These are phyloP conservation scores for Epinephelus fuscoguttatus DNA, from an alignment of 2,113 vertebrate genomes.

Conservation along the genomic window DNA sequence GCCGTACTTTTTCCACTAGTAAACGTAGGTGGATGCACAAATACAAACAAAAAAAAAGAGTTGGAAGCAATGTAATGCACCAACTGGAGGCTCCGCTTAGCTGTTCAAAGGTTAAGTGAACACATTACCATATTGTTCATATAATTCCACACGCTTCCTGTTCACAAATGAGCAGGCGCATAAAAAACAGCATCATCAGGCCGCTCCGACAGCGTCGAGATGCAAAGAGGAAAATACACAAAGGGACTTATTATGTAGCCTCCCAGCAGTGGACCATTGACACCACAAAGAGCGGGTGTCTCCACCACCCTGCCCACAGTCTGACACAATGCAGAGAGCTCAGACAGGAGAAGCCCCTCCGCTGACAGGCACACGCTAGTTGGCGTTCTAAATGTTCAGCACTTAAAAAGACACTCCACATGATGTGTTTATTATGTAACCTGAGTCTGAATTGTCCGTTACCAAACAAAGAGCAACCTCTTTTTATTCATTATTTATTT, in stretches of 20 bases:
- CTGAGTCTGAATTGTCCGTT: neutral
- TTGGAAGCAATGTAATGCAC: neutral
- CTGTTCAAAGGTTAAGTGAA: constrained; percentile 53
- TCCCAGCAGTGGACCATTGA: constrained; percentile 33
- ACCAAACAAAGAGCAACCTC: neutral
- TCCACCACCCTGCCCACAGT: constrained; percentile 9
- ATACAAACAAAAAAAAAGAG: neutral
- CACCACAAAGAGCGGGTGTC: constrained; percentile 37
- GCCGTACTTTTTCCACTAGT: neutral
- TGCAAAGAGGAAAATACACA: constrained; percentile 43
- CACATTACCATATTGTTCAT: constrained; percentile 48
- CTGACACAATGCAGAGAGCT: constrained; percentile 32
- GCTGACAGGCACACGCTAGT: neutral
- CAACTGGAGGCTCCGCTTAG: constrained; percentile 19
- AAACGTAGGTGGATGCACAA: neutral
- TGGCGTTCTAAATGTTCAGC: neutral
- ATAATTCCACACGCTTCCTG: constrained; percentile 19
- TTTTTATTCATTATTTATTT: neutral
- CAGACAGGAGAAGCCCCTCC: constrained; percentile 12
- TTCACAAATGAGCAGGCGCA: constrained; percentile 28
- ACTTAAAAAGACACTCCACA: neutral
- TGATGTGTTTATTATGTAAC: neutral
- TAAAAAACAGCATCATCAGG: constrained; percentile 26
- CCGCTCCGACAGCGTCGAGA: constrained; percentile 16
- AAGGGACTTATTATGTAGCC: constrained; percentile 65